A percentile compares a stretch with the other conserved stretches of the same genome.
phyloP scores from a whole-genome alignment of 2,888 invertebrate species.

The Drosophila anomelani region DNA sequence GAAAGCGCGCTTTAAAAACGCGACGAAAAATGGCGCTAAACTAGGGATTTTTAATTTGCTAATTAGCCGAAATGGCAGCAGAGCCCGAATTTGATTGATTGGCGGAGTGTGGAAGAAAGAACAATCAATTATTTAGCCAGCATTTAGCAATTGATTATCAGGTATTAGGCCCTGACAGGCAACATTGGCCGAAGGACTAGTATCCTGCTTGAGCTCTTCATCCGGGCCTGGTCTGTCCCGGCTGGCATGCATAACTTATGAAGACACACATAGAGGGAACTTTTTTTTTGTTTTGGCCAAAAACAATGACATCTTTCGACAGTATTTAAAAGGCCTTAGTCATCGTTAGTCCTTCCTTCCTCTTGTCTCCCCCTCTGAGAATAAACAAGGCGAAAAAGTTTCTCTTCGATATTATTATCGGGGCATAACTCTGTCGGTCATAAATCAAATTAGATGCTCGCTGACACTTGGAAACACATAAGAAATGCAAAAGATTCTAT shows the following conservation, averaged over 20 bases:
- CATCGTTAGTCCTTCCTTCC: conserved; percentile 59
- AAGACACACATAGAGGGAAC: conserved; percentile 43
- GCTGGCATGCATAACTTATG: conserved; percentile 71
- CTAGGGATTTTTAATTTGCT: conserved; percentile 74
- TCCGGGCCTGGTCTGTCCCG: neutral
- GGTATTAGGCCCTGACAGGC: conserved; percentile 57
- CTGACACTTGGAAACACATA: conserved; percentile 80
- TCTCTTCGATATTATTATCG: conserved; percentile 76
- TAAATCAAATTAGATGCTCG: conserved; percentile 78
- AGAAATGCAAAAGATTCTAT: conserved; percentile 79
- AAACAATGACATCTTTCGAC: conserved; percentile 74
- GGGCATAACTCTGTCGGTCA: conserved; percentile 78
- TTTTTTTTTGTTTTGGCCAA: conserved; percentile 54
- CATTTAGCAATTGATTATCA: conserved; percentile 76
- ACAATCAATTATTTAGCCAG: conserved; percentile 69
- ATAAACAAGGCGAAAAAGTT: conserved; percentile 62
- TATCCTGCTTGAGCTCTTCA: conserved; percentile 19
- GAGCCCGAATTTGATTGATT: conserved; percentile 65
- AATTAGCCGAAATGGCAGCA: conserved; percentile 56
- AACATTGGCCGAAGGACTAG: neutral
- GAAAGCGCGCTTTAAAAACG: conserved; percentile 67
- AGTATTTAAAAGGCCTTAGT: conserved; percentile 74
- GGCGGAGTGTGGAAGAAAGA: conserved; percentile 16
- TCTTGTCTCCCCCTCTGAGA: conserved; percentile 15
- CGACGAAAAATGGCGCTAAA: conserved; percentile 39